phyloP scores from a whole-genome alignment of 1,140 invertebrate genomes.

The Propsilocerus akamusi region DNA sequence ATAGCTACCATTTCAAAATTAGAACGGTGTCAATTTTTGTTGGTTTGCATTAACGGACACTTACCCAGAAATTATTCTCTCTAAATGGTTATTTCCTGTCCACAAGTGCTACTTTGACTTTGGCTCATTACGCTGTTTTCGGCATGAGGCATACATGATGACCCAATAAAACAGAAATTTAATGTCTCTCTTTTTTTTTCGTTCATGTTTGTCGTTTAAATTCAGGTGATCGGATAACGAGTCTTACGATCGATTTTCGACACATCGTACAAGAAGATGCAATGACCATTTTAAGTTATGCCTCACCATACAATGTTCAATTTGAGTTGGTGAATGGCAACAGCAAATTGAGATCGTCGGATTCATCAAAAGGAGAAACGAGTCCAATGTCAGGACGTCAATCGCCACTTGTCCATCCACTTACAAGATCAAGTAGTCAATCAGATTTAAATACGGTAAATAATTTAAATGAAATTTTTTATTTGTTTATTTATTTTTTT shows the following conservation, averaged over 20 bases:
- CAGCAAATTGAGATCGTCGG: not conserved
- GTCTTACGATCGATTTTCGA: constrained; percentile 67
- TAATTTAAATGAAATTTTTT: not conserved
- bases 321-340: constrained; percentile 39
- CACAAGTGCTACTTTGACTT: too few species aligned
- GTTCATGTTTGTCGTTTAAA: not conserved
- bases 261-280: constrained; percentile 84
- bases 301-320: constrained; percentile 75
- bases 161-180: not conserved
- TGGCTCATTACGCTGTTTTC: not conserved
- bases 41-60: not conserved
- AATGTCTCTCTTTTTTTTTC: not conserved
- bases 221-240: constrained; percentile 70
- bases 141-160: not conserved
- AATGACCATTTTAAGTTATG: constrained; percentile 70
- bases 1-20: not conserved
- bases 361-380: not conserved
- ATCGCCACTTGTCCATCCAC: constrained; percentile 15
- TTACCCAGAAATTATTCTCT: not conserved
- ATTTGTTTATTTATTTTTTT: not conserved
- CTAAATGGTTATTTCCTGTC: not conserved
- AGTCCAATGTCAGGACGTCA: constrained; percentile 5
- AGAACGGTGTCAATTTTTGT: not conserved
- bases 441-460: constrained; percentile 29
- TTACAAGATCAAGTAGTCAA: constrained; percentile 24